Conservation (phyloP, 2,888 invertebrate species). For the Conchocele bisecta region DNA sequence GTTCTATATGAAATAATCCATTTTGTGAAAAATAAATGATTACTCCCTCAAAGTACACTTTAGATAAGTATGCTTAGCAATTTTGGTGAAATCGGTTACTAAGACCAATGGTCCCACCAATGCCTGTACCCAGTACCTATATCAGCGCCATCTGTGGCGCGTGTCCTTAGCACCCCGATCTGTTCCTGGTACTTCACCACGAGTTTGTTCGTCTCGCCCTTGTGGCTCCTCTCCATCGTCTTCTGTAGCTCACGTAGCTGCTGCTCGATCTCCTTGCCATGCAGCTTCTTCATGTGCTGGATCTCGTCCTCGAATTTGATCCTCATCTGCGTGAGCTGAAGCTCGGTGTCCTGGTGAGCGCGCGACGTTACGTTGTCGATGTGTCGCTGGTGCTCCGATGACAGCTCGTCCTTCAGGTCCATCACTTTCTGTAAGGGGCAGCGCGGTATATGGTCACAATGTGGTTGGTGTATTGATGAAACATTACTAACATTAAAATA, state of each 20-base stretch:
- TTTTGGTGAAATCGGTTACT: too few relatives aligned
- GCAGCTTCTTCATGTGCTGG: conserved; percentile 61
- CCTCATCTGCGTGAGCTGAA: conserved; percentile 67
- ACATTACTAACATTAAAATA: too few relatives aligned
- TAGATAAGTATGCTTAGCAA: too few relatives aligned
- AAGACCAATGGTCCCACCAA: too few relatives aligned
- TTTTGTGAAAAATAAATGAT: too few relatives aligned
- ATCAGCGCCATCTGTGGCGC: conserved; percentile 52
- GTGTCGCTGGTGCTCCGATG: conserved; percentile 67
- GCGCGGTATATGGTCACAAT: too few relatives aligned
- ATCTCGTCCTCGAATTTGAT: conserved; percentile 69
- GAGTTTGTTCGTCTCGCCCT: conserved; percentile 67
- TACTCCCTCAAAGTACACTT: too few relatives aligned
- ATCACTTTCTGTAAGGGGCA: conserved; percentile 64
- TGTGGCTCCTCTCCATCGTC: conserved; percentile 67
- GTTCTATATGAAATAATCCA: too few relatives aligned
- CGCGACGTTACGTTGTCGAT: conserved; percentile 62
- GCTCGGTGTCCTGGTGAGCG: conserved; percentile 61
- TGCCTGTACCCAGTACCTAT: too few relatives aligned
- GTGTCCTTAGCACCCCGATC: conserved; percentile 59
- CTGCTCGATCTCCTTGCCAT: conserved; percentile 65
- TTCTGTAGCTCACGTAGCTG: conserved; percentile 61
- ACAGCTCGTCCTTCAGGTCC: conserved; percentile 66
- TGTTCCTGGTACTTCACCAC: conserved; percentile 69
- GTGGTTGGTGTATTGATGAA: too few relatives aligned